Percentiles rank a stretch among this genome's conserved stretches.
These are phyloP conservation scores for Rhynchophorus ferrugineus DNA, from an alignment of 1,140 invertebrate species.

Conservation along the genomic window DNA sequence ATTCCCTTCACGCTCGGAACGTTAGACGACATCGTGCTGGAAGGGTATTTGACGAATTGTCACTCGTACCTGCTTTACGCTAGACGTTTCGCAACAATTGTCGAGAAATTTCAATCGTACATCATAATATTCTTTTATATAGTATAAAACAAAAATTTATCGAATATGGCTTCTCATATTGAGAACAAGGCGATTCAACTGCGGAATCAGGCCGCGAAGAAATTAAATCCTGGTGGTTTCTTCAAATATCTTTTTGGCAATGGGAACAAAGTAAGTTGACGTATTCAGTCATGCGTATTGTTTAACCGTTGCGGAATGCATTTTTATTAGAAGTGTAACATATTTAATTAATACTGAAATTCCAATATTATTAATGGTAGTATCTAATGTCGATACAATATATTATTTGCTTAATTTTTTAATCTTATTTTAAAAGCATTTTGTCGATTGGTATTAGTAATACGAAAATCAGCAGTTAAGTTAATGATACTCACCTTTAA, in stretches of 20 bases:
- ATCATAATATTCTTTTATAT: too few relatives aligned
- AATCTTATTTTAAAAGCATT: too few relatives aligned
- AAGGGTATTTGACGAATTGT: neutral
- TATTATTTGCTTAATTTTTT: too few relatives aligned
- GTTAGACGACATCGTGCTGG: neutral
- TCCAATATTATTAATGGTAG: neutral
- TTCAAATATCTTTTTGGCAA: conserved; percentile 69
- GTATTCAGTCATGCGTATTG: neutral
- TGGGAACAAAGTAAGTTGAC: conserved; percentile 6
- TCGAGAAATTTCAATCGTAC: too few relatives aligned
- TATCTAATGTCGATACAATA: too few relatives aligned
- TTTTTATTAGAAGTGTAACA: too few relatives aligned
- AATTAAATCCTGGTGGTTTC: conserved; percentile 77
- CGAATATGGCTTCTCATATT: conserved; percentile 74
- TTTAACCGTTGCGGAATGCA: too few relatives aligned
- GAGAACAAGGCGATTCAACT: conserved; percentile 87
- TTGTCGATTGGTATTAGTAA: too few relatives aligned
- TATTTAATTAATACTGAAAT: too few relatives aligned
- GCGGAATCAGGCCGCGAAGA: conserved; percentile 85
- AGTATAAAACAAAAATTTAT: neutral
- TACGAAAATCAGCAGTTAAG: too few relatives aligned
- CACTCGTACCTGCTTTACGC: neutral
- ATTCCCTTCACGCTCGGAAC: neutral
- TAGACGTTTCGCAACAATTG: neutral
- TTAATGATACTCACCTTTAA: too few relatives aligned